Percentiles rank a stretch among this genome's conserved stretches.
phyloP scores from a whole-genome alignment of 1,140 invertebrate species.

The Charaxes varanes region DNA sequence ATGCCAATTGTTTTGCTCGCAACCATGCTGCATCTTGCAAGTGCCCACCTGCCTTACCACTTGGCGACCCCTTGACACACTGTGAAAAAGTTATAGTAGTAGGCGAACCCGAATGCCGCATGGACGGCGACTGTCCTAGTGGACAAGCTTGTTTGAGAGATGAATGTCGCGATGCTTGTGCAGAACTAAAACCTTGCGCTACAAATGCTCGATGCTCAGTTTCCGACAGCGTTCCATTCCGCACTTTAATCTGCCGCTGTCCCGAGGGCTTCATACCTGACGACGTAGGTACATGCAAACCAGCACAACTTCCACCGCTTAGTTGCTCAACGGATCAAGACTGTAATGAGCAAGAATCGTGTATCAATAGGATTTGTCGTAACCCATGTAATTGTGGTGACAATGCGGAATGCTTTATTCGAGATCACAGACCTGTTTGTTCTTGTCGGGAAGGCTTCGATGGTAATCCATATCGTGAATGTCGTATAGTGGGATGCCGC shows the following conservation, averaged over 20 bases:
- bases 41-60: conserved; percentile 83
- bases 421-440: conserved; percentile 89
- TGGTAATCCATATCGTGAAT: conserved; percentile 88
- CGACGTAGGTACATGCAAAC: conserved; percentile 82
- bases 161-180: conserved; percentile 86
- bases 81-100: conserved; percentile 76
- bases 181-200: conserved; percentile 82
- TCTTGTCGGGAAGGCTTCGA: conserved; percentile 88
- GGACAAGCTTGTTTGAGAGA: conserved; percentile 86
- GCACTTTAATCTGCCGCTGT: conserved; percentile 90
- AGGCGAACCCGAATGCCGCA: conserved; percentile 82
- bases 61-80: conserved; percentile 86
- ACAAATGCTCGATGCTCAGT: conserved; percentile 84
- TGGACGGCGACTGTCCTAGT: conserved; percentile 86
- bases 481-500: conserved; percentile 85
- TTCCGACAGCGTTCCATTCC: conserved; percentile 85
- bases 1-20: conserved; percentile 85
- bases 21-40: conserved; percentile 85
- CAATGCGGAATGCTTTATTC: conserved; percentile 87
- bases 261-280: conserved; percentile 88
- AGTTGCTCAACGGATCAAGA: conserved; percentile 87
- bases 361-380: conserved; percentile 88
- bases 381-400: conserved; percentile 91
- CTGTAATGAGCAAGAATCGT: conserved; percentile 85
- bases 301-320: conserved; percentile 79